Base-by-base conservation (phyloP, 1,140 invertebrate genomes). In the Hyles euphorbiae region DNA sequence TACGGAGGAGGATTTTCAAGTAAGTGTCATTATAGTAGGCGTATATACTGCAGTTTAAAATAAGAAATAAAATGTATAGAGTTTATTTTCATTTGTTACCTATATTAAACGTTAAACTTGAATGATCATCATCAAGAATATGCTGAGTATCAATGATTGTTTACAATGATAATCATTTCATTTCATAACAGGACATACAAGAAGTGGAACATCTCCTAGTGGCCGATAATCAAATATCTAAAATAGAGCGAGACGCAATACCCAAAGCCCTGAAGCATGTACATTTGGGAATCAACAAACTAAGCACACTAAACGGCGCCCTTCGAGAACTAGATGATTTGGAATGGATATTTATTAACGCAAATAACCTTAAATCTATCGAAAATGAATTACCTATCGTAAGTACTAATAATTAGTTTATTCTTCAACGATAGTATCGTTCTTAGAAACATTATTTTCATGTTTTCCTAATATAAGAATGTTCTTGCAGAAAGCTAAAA, bases 321-420 rank as follows among this genome's bases (percentile, higher is more conserved):
- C 76, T 96, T 10, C 90, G 92, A 58, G 92, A 94, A 55, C 74
- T 96, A 36, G 91, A 92, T 63, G 90, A 94, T 55, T 81, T 96
- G 10, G 92, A 94, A 71, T 95, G 94, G 92, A 89, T 96, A 44
- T 93, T 95, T 55, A 91, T 96, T 34, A 95, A 95, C 75, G 90
- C 91, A 12, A 96, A 96, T 75, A 90, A 93, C 51, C 84, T 96
- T 36, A 92, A 92, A 53, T 91, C 92, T 9, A 85, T 96, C 59
- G 94, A 96, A 12, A 92, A 92, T 33, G 93, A 96, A 83, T 76
- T 96, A 60, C 95, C 95, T 7, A 85, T 87, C 52, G 89, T 91
- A 69, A 83, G 84, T 79, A 62, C 47, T 43, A 43, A 47, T 44
- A 33, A 48, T 6, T n/a, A 8, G 12, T n/a, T 1, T 11, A 5